Evolutionary conservation across 2,113 vertebrate species (phyloP), one percentile per base, ranked within the genome.

Genomic region (Euleptes europaea): DNA sequence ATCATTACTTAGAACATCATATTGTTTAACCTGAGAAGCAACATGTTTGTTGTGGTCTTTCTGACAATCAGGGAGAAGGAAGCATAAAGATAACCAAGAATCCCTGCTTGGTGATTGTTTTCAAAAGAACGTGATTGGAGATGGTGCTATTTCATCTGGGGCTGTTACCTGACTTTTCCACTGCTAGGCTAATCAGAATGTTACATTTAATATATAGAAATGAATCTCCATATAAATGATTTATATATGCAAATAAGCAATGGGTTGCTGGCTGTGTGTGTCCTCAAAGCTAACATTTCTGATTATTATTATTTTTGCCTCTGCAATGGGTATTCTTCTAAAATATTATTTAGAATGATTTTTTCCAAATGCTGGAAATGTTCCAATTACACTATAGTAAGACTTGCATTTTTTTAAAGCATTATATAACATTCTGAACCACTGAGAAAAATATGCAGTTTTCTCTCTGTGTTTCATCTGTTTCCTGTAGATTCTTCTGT

Each of bases 21-120:
- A 63, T 63, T 28, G 26, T 63, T 77, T 73, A 74, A 33, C 73
- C 82, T 83, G 84, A 88, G 47, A 67, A 84, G 63, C 9, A 72
- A 67, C 38, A 19, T 0, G 83, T 72, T 65, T 82, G 80, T 57
- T 72, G 80, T 57, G 0, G 84, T 35, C 89, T 92, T 89, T 85
- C 91, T 92, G 80, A 73, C 81, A 91, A 78, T n/a, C 67, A 89
- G 44, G 83, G 38, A 4, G 47, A 84, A 77, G 19, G 84, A 90
- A 23, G 78, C 75, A 78, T 42, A 35, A 54, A 79, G 86, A 69
- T 77, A 75, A 89, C 31, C 71, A 31, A 38, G 72, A 5, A n/a
- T 87, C 76, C 1, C 0, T n/a, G 60, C 86, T 82, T 86, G 47
- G 26, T 63, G 60, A 72, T 12, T 40, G 85, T 57, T 81, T 84